These are phyloP conservation scores for Orientallactaga bullata DNA, from an alignment of 2,113 vertebrate species.

Conservation along the genomic window DNA sequence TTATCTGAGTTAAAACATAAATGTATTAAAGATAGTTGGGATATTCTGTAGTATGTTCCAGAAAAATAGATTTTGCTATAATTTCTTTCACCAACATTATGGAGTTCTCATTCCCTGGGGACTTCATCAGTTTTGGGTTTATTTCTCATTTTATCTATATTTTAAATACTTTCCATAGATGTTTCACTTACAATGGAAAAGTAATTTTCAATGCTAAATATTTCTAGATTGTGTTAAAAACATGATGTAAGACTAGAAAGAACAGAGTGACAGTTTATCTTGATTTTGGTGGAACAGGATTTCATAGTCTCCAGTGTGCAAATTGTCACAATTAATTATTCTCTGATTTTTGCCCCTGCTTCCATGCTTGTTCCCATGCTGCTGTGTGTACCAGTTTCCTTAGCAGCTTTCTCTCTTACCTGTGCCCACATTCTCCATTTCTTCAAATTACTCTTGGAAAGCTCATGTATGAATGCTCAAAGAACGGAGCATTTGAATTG, in stretches of 20 bases:
- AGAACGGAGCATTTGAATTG: background rate
- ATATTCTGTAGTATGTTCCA: constrained; percentile 13
- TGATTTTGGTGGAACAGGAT: no score
- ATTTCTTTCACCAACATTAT: background rate
- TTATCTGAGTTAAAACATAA: background rate
- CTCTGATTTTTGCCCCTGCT: fast-evolving
- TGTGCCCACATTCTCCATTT: background rate
- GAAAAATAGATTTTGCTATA: background rate
- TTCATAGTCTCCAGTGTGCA: fast-evolving
- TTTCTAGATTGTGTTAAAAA: background rate
- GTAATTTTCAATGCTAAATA: background rate
- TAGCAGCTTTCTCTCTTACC: background rate
- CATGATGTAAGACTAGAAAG: background rate
- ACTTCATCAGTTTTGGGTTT: background rate
- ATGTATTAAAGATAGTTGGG: background rate
- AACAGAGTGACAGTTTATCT: background rate
- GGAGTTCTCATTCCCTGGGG: background rate
- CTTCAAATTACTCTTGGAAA: background rate
- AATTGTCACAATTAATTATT: fast-evolving
- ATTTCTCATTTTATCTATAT: background rate
- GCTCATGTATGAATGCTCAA: background rate
- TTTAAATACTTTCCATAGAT: background rate
- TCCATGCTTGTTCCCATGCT: background rate
- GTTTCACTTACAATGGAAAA: background rate
- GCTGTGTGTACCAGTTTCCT: fast-evolving